These are phyloP conservation scores for Cybosia mesomella DNA, from an alignment of 2,888 invertebrate species.

Conservation along the genomic window DNA sequence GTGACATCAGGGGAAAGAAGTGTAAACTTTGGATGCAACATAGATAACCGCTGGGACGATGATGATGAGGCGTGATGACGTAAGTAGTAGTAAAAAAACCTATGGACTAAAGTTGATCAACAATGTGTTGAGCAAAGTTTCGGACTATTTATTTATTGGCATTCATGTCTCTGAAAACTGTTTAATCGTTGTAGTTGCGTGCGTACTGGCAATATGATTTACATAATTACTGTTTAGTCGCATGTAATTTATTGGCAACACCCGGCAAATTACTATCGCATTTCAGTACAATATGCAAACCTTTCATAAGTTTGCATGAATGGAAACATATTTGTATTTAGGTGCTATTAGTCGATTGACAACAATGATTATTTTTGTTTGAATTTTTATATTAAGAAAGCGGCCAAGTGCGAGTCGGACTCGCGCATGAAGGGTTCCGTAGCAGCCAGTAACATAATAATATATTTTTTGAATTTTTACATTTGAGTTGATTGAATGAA, in stretches of 20 bases:
- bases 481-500: too few species aligned
- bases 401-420: too few species aligned
- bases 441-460: too few species aligned
- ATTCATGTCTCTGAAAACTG: conserved; percentile 22
- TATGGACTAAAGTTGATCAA: not conserved
- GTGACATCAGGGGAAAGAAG: too few species aligned
- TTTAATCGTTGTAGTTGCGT: conserved; percentile 24
- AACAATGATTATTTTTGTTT: too few species aligned
- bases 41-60: too few species aligned
- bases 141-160: conserved; percentile 14
- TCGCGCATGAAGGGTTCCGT: too few species aligned
- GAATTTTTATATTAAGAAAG: too few species aligned
- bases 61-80: too few species aligned
- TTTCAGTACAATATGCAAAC: conserved; percentile 22
- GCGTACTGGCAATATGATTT: conserved; percentile 25
- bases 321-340: conserved; percentile 3
- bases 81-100: too few species aligned
- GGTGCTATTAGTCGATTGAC: not conserved
- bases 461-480: too few species aligned
- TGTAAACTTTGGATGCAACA: too few species aligned
- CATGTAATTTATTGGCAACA: conserved; percentile 28
- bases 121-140: conserved; percentile 11
- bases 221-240: conserved; percentile 32
- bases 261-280: conserved; percentile 25
- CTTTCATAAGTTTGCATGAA: conserved; percentile 19